Conservation (phyloP, 2,888 invertebrate species). For the Odontocerum albicorne region DNA sequence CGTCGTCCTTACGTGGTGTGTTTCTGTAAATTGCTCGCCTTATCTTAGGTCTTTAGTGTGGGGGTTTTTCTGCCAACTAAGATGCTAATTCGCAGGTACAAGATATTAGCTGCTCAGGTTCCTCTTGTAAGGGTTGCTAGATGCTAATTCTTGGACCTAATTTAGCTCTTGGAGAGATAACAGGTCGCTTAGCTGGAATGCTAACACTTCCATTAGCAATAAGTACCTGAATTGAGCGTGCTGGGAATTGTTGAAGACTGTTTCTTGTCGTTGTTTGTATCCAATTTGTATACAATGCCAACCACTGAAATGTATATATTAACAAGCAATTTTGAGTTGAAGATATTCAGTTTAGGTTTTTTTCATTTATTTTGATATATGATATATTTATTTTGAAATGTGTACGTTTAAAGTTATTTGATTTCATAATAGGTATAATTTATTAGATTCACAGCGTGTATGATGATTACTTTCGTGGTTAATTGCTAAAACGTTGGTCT, state of each 20-base stretch:
- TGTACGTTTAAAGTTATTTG: too few species aligned
- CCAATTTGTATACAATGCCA: neutral
- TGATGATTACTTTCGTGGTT: too few species aligned
- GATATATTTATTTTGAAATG: too few species aligned
- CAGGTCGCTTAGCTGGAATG: slow-evolving; percentile 1
- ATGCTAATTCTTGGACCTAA: slow-evolving; percentile 27
- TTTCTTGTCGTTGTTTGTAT: neutral
- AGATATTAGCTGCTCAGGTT: slow-evolving; percentile 1
- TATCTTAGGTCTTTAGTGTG: too few species aligned
- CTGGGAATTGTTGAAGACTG: neutral
- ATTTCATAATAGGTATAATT: too few species aligned
- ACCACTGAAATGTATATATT: neutral
- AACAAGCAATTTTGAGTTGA: neutral
- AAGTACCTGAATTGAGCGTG: neutral
- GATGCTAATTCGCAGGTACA: slow-evolving; percentile 24
- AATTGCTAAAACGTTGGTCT: too few species aligned
- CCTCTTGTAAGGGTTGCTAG: slow-evolving; percentile 3
- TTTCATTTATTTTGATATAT: too few species aligned
- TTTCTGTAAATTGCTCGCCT: neutral
- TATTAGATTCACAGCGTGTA: too few species aligned
- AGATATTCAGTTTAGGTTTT: too few species aligned
- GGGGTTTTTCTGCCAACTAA: slow-evolving; percentile 16
- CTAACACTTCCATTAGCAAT: slow-evolving; percentile 13
- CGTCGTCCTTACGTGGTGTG: slow-evolving; percentile 6
- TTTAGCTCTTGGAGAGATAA: slow-evolving; percentile 24